Percentiles rank a stretch among this genome's conserved stretches.
Evolutionary conservation across 2,888 invertebrate species (phyloP).

Genomic region (Amiota communis): DNA sequence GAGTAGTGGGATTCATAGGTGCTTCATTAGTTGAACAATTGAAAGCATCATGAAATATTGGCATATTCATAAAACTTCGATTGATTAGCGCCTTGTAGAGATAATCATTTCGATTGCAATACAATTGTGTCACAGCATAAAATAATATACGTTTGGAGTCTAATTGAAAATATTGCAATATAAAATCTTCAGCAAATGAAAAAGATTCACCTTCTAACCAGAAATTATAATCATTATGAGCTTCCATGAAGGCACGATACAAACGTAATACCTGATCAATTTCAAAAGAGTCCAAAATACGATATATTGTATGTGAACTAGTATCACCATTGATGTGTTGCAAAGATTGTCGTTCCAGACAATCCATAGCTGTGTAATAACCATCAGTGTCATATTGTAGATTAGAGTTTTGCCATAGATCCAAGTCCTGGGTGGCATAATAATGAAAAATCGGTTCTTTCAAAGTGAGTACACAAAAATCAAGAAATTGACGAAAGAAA

Average conservation of each 20-base stretch:
- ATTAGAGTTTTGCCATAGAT: conserved; percentile 63
- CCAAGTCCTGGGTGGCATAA: conserved; percentile 64
- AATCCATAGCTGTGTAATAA: conserved; percentile 66
- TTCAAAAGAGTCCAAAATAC: conserved; percentile 48
- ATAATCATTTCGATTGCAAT: conserved; percentile 62
- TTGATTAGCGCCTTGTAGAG: conserved; percentile 60
- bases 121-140: conserved; percentile 68
- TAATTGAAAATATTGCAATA: conserved; percentile 63
- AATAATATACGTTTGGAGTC: conserved; percentile 62
- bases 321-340: conserved; percentile 46
- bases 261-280: conserved; percentile 59
- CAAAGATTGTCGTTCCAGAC: conserved; percentile 59
- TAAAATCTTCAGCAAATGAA: conserved; percentile 66
- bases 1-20: conserved; percentile 65
- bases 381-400: conserved; percentile 64
- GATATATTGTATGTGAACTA: conserved; percentile 47
- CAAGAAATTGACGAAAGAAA: conserved; percentile 64
- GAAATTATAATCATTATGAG: conserved; percentile 63
- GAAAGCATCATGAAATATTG: conserved; percentile 65
- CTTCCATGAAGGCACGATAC: conserved; percentile 61
- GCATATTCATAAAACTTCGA: conserved; percentile 68
- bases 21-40: conserved; percentile 50
- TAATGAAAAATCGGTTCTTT: conserved; percentile 67
- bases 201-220: conserved; percentile 70
- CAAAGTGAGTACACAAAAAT: conserved; percentile 60